Evolutionary conservation across 2,113 vertebrate species (phyloP).

Genomic region (Myiagra hebetior): DNA sequence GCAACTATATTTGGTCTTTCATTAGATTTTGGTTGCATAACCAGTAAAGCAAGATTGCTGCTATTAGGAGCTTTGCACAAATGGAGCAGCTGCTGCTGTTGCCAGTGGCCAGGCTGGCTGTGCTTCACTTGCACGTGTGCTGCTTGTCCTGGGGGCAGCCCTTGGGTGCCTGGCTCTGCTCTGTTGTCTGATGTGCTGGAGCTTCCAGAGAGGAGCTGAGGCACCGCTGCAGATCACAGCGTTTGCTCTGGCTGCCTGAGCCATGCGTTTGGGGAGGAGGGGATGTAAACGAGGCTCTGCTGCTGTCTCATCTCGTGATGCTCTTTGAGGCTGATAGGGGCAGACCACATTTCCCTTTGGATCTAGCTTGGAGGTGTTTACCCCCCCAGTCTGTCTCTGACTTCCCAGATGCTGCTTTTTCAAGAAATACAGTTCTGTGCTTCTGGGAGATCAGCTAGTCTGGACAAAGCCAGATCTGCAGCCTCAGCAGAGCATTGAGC

Average conservation of each 20-base stretch:
- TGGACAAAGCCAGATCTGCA: conserved; percentile 42
- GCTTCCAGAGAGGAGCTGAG: not conserved
- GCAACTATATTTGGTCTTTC: conserved; percentile 37
- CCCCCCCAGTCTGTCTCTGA: not conserved
- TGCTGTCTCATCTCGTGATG: not conserved
- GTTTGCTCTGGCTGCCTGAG: not conserved
- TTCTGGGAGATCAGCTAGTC: conserved; percentile 1
- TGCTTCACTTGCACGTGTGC: not conserved
- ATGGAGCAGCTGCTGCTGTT: not conserved
- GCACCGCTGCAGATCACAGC: not conserved
- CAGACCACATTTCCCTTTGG: not conserved
- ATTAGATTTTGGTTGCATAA: conserved; percentile 17
- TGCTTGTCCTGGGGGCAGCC: not conserved
- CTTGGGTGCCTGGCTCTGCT: not conserved
- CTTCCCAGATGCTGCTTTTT: conserved; percentile 34
- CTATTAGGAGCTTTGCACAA: conserved; percentile 1
- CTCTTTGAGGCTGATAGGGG: not conserved
- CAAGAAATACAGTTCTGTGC: not conserved
- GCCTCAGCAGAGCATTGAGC: conserved; percentile 25
- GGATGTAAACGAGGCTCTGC: not conserved
- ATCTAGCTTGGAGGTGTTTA: not conserved
- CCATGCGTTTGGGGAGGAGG: rapidly evolving
- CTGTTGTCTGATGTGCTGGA: not conserved
- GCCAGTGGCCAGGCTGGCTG: not conserved
- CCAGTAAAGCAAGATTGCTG: not conserved